Base-by-base conservation (phyloP, 1,140 invertebrate species). In the Araneus ventricosus region DNA sequence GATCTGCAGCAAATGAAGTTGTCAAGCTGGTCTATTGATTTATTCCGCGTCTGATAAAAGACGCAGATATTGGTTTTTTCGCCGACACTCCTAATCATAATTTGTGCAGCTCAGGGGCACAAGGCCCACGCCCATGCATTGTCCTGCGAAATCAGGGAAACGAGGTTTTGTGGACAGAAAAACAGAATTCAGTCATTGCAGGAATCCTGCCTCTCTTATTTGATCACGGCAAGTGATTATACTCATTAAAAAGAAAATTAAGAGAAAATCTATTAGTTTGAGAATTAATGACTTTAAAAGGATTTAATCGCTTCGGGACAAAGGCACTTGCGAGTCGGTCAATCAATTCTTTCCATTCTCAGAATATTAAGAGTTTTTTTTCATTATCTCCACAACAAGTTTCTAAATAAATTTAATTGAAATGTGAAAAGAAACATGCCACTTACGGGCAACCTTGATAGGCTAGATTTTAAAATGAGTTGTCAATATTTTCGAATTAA, bases 11-110 rank as follows among this genome's bases (percentile, higher is more conserved):
- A 59, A 89, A 91, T 91, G 89, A 91, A 91, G 89, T 91, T 91
- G 89, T 91, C 89, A 91, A 84, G 89, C 52, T 34, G 37, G 89
- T 91, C 89, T 34, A 91, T 91, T 91, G 89, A 91, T 91, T 91
- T 91, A 91, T 91, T 91, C 79, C 24, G 5, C 14, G 80, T 91
- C 89, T 37, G 89, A 91, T 91, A 91, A 91, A 59, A 61, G 37
- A 79, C 52, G 37, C 39, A 59, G 70, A 90, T 67, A 70, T 70
- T 88, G 61, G 88, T 79, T 90, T 90, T 88, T 90, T 80, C 61
- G 24, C 34, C 88, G 70, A 87, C 70, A 80, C 67, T 57, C 39
- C 41, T 79, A 90, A 90, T 90, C 88, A 57, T 80, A 90, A 90
- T 90, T 90, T 88, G 87, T 30, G 63, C 63, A 8, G 87, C 85